These are phyloP conservation scores for Stictonetta naevosa DNA, from an alignment of 2,113 vertebrate species.

Conservation along the genomic window DNA sequence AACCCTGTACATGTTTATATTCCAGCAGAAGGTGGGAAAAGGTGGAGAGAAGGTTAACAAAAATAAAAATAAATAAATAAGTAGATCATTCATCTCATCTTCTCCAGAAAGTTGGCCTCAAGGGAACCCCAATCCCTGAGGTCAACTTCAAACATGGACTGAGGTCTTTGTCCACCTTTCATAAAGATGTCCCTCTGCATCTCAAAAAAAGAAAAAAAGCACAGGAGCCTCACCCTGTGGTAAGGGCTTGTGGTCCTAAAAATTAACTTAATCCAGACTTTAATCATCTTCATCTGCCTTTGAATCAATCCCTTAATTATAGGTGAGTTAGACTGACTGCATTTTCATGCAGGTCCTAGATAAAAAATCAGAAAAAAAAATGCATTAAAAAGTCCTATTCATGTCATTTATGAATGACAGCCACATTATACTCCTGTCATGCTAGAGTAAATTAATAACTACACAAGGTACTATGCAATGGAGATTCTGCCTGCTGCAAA, in stretches of 20 bases:
- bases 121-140: background rate
- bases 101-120: background rate
- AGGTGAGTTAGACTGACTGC: background rate
- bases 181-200: background rate
- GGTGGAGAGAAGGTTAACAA: background rate
- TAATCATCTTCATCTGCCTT: accelerated
- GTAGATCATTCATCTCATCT: background rate
- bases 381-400: background rate
- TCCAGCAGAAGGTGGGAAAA: background rate
- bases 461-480: background rate
- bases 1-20: background rate
- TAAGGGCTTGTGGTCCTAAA: background rate
- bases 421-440: background rate
- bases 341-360: background rate
- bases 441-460: background rate
- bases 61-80: background rate
- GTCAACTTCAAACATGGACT: background rate
- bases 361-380: background rate
- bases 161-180: background rate
- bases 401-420: background rate
- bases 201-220: background rate
- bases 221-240: background rate
- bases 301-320: background rate
- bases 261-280: background rate
- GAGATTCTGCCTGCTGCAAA: background rate